phyloP scores from a whole-genome alignment of 2,113 vertebrate species.

The Pterocles burchelli region DNA sequence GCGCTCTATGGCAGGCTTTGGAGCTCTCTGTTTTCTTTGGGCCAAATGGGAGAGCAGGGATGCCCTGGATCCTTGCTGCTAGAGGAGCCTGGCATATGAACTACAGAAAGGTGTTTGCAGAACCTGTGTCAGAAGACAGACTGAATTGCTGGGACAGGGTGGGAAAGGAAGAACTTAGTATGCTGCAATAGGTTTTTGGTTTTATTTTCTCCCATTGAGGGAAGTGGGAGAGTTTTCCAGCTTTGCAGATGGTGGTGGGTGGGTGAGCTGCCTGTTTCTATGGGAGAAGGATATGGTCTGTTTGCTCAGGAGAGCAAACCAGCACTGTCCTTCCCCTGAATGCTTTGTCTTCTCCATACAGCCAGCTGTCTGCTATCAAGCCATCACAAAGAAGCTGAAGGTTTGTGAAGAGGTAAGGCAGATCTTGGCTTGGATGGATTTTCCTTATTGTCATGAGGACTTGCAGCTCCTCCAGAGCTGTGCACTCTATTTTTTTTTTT shows the following conservation, averaged over 20 bases:
- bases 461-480: not conserved
- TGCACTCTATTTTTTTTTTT: not conserved
- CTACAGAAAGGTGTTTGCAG: not conserved
- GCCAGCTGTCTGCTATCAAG: slow-evolving; percentile 82
- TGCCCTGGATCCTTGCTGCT: not conserved
- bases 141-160: not conserved
- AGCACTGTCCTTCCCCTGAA: not conserved
- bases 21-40: not conserved
- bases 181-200: not conserved
- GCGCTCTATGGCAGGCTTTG: not conserved
- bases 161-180: not conserved
- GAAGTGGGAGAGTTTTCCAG: not conserved
- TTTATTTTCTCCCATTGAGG: not conserved
- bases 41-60: not conserved
- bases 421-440: not conserved
- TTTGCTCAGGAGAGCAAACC: not conserved
- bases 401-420: slow-evolving; percentile 91
- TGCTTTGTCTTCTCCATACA: slow-evolving; percentile 56
- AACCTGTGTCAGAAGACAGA: not conserved
- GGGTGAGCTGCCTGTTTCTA: not conserved
- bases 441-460: not conserved
- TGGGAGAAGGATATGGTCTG: not conserved
- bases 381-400: slow-evolving; percentile 96
- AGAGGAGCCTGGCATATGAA: not conserved
- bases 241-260: not conserved